Conservation (phyloP, 2,888 invertebrate genomes). For the Serripes groenlandicus region DNA sequence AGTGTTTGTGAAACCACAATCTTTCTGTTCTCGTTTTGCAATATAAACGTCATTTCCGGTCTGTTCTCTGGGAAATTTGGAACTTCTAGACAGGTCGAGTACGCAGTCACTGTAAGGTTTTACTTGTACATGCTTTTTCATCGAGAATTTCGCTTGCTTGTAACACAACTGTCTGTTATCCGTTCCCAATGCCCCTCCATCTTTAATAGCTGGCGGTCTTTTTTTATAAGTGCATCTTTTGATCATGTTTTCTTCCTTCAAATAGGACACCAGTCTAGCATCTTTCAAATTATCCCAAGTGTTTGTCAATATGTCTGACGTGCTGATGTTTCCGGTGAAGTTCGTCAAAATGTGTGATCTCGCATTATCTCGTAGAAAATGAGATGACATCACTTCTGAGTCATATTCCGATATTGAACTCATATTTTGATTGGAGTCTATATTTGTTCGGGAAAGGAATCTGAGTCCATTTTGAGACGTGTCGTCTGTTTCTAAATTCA, state of each 20-base stretch:
- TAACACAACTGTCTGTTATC: not conserved
- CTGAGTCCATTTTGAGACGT: slow-evolving; percentile 16
- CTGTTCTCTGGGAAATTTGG: not conserved
- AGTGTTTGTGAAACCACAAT: not conserved
- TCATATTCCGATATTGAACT: slow-evolving; percentile 14
- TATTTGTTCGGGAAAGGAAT: not conserved
- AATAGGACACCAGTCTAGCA: slow-evolving; percentile 7
- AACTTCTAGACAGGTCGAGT: slow-evolving; percentile 3
- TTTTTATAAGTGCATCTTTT: not conserved
- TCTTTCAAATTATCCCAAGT: slow-evolving; percentile 22
- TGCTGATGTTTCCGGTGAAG: not conserved
- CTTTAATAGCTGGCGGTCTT: not conserved
- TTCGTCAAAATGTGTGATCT: slow-evolving; percentile 1
- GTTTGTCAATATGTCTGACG: slow-evolving; percentile 12
- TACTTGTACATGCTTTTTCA: slow-evolving; percentile 6
- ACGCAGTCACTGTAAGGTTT: slow-evolving; percentile 38
- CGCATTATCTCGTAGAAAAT: not conserved
- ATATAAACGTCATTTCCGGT: slow-evolving; percentile 17
- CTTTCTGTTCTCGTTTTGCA: not conserved
- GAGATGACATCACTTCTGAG: not conserved
- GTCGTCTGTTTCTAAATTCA: slow-evolving; percentile 38
- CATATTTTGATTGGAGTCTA: slow-evolving; percentile 2
- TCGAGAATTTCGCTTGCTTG: not conserved
- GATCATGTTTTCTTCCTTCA: not conserved
- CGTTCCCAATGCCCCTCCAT: not conserved